These are phyloP conservation scores for Actinernus sp. DNA, from an alignment of 92 coral and sea anemone genomes.

Conservation along the genomic window DNA sequence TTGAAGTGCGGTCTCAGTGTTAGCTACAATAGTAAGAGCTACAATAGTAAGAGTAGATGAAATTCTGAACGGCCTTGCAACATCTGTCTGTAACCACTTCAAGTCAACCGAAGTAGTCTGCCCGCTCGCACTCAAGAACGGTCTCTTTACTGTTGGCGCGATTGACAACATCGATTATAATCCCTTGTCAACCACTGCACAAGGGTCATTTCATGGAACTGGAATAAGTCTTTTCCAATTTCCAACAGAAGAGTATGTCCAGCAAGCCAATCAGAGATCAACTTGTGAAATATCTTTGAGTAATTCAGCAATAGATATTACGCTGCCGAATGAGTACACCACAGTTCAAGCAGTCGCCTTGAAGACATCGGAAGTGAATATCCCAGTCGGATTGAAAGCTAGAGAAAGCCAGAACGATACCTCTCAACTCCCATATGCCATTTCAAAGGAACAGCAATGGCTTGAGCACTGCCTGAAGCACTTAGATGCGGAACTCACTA, in stretches of 20 bases:
- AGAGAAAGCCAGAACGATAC: conserved; percentile 6
- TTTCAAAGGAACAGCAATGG: too few species aligned
- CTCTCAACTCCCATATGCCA: conserved; percentile 7
- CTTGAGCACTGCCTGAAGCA: conserved; percentile 19
- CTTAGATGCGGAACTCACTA: conserved; percentile 1
- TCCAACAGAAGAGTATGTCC: not conserved
- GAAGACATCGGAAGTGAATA: too few species aligned
- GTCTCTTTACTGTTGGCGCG: conserved; percentile 35
- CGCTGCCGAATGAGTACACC: conserved; percentile 27
- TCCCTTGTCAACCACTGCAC: conserved; percentile 33
- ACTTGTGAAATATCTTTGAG: conserved; percentile 5
- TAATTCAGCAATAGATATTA: conserved; percentile 5
- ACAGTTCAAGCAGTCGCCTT: too few species aligned
- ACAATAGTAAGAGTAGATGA: conserved; percentile 26
- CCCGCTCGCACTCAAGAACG: conserved; percentile 6
- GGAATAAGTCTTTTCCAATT: conserved; percentile 19
- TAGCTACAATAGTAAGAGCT: too few species aligned
- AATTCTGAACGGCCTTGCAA: conserved; percentile 5
- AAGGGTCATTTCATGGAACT: conserved; percentile 37
- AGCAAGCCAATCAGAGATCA: not conserved
- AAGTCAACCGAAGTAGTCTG: conserved; percentile 5
- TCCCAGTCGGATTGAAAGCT: too few species aligned
- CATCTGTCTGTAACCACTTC: conserved; percentile 28
- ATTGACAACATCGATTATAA: conserved; percentile 45
- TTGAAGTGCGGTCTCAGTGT: conserved; percentile 12